A percentile compares a stretch with the other conserved stretches of the same genome.
phyloP scores from a whole-genome alignment of 2,888 invertebrate genomes.

The Bruchidius siliquastri region DNA sequence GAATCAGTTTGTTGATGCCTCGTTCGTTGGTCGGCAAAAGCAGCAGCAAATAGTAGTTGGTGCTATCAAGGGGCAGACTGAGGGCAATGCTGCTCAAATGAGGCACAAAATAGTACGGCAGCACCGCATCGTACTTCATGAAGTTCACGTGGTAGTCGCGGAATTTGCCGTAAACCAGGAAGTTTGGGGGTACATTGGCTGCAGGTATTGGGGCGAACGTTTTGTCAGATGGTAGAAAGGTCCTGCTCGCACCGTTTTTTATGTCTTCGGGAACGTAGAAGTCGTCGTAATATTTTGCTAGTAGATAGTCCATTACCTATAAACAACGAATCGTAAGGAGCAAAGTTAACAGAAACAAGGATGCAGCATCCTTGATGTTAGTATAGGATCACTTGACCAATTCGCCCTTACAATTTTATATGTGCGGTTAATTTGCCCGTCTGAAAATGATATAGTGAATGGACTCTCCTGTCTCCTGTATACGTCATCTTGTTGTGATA shows the following conservation, averaged over 20 bases:
- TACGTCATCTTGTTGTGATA: too few relatives aligned
- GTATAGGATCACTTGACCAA: too few relatives aligned
- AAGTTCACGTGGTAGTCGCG: constrained; percentile 56
- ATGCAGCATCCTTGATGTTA: too few relatives aligned
- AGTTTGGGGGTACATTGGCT: constrained; percentile 25
- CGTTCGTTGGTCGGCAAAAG: constrained; percentile 61
- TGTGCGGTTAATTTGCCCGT: too few relatives aligned
- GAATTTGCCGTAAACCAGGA: constrained; percentile 47
- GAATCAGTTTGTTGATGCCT: constrained; percentile 60
- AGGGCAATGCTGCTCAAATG: constrained; percentile 67
- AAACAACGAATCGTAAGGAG: constrained; percentile 18
- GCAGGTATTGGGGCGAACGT: constrained; percentile 17
- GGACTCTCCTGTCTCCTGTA: too few relatives aligned
- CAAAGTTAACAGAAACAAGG: too few relatives aligned
- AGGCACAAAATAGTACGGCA: constrained; percentile 71
- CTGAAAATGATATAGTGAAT: too few relatives aligned
- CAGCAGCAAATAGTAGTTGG: constrained; percentile 71
- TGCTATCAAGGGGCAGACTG: constrained; percentile 75
- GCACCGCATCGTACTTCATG: constrained; percentile 71
- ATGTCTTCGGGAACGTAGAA: background rate
- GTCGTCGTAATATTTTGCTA: constrained; percentile 40
- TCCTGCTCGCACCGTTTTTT: background rate
- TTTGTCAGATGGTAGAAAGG: constrained; percentile 1
- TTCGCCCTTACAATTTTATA: too few relatives aligned
- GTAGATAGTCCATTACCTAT: constrained; percentile 39